A percentile compares a stretch with the other conserved stretches of the same genome.
Evolutionary conservation across 2,113 vertebrate species (phyloP).

Genomic region (Thalassoma bifasciatum): DNA sequence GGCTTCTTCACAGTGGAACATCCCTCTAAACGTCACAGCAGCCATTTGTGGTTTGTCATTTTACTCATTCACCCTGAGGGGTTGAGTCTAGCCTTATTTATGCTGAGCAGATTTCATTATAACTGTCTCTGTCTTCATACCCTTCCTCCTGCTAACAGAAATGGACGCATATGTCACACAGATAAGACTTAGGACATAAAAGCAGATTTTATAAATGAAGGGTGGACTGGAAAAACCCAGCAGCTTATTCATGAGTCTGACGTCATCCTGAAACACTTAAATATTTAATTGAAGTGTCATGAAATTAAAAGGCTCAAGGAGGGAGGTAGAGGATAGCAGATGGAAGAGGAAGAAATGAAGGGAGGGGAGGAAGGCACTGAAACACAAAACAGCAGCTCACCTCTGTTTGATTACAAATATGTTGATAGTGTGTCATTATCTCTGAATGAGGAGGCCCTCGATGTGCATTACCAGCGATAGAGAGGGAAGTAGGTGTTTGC

Average conservation of each 20-base stretch:
- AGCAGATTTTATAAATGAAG: constrained; percentile 35
- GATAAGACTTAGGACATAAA: constrained; percentile 1
- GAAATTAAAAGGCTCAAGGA: constrained; percentile 77
- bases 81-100: constrained; percentile 3
- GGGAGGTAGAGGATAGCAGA: not conserved
- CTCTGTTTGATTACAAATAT: constrained; percentile 62
- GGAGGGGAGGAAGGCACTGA: constrained; percentile 6
- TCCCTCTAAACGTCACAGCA: not conserved
- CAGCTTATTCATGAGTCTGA: constrained; percentile 77
- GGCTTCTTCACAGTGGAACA: not conserved
- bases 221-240: constrained; percentile 49
- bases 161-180: not conserved
- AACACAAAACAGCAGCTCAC: constrained; percentile 39
- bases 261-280: constrained; percentile 71
- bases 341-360: not conserved
- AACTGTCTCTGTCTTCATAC: not conserved
- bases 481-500: not conserved
- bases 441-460: constrained; percentile 48
- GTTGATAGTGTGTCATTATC: constrained; percentile 61
- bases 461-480: constrained; percentile 30
- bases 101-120: not conserved
- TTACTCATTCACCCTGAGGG: not conserved
- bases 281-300: constrained; percentile 79
- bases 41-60: not conserved
- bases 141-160: constrained; percentile 2